Percentiles rank a stretch among this genome's conserved stretches.
phyloP scores from a whole-genome alignment of 2,888 invertebrate species.

The Pecten maximus region DNA sequence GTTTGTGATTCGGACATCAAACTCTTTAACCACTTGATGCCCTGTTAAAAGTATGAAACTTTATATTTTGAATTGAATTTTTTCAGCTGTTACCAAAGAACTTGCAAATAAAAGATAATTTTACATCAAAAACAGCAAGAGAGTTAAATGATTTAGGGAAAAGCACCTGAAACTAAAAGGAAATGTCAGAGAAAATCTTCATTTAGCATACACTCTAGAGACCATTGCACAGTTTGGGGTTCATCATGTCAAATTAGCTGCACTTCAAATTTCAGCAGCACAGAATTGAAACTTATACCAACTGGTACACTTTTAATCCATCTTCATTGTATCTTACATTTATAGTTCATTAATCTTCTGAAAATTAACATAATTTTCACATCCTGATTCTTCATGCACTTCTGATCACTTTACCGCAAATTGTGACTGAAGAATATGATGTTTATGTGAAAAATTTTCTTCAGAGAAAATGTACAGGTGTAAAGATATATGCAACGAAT shows the following conservation, averaged over 20 bases:
- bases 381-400: neutral
- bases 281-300: neutral
- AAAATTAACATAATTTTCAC: neutral
- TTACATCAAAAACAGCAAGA: neutral
- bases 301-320: neutral
- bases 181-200: neutral
- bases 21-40: neutral
- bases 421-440: no score
- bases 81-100: neutral
- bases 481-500: no score
- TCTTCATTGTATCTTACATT: neutral
- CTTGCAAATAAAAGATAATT: neutral
- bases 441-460: no score
- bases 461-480: no score
- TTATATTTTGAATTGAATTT: neutral
- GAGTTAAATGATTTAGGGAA: neutral
- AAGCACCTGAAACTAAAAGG: neutral
- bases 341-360: neutral
- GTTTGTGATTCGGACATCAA: neutral
- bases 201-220: neutral
- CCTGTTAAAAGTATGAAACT: neutral
- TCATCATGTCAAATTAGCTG: neutral
- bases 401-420: no score
- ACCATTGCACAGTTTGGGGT: neutral
- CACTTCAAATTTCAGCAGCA: neutral